Evolutionary conservation across 2,113 vertebrate species (phyloP).

Genomic region (Ictidomys tridecemlineatus): DNA sequence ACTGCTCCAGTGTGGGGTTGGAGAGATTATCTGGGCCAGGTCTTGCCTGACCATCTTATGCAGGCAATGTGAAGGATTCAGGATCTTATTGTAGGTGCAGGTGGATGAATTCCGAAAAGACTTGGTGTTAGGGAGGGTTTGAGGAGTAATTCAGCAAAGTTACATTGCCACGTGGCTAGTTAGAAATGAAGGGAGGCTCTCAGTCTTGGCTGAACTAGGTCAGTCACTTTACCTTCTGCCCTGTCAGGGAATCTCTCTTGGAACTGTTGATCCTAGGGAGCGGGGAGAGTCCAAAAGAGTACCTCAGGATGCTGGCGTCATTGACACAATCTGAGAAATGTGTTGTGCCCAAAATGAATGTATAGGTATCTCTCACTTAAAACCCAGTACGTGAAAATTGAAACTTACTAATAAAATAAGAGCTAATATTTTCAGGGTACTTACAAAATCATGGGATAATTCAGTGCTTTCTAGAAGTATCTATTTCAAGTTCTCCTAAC

Average conservation of each 20-base stretch:
- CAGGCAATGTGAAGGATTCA: not conserved
- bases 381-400: constrained; percentile 18
- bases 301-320: not conserved
- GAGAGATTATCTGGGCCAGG: not conserved
- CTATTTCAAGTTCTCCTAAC: constrained; percentile 42
- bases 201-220: not conserved
- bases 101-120: constrained; percentile 15
- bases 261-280: not conserved
- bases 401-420: constrained; percentile 65
- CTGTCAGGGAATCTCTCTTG: not conserved
- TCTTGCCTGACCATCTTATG: not conserved
- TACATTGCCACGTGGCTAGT: not conserved
- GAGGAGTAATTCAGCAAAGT: not conserved
- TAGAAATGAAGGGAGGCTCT: not conserved
- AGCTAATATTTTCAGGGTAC: constrained; percentile 36
- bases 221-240: not conserved
- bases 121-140: constrained; percentile 11
- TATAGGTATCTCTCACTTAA: constrained; percentile 54
- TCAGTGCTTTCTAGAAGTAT: constrained; percentile 57
- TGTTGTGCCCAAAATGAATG: not conserved
- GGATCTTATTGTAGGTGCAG: constrained; percentile 30
- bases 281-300: not conserved
- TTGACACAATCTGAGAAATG: not conserved
- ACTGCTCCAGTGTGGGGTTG: not conserved
- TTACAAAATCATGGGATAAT: constrained; percentile 52